Percentiles rank a stretch among this genome's conserved stretches.
Conservation (phyloP, 2,797 vertebrate genomes). For the Falco rusticolus region DNA sequence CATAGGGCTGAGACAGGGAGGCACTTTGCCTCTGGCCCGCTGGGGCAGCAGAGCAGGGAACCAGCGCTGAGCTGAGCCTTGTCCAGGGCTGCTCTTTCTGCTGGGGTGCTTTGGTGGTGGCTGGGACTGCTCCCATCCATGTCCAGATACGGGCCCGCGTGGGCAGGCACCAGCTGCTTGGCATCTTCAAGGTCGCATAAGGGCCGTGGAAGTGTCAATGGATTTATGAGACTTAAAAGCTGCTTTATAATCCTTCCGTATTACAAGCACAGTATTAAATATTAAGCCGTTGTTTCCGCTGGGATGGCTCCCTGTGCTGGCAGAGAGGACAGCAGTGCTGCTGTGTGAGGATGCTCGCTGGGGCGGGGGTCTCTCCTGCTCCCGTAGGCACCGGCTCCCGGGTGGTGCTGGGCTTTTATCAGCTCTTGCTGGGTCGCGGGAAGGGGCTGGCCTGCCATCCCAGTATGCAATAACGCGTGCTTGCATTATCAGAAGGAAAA, state of each 20-base stretch:
- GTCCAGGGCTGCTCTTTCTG: background rate
- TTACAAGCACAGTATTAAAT: background rate
- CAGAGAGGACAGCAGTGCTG: background rate
- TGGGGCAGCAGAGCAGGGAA: background rate
- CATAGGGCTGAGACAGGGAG: background rate
- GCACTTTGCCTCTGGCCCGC: background rate
- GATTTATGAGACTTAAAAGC: background rate
- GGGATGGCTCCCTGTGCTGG: background rate
- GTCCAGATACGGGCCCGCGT: accelerated
- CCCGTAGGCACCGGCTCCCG: accelerated
- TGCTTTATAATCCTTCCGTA: constrained; percentile 22
- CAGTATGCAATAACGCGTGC: background rate
- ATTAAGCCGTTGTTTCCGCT: background rate
- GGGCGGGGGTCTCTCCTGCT: background rate
- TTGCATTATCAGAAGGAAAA: background rate
- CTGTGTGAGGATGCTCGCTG: accelerated
- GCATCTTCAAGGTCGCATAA: background rate
- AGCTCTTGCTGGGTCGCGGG: background rate
- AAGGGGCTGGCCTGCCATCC: background rate
- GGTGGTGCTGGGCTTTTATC: background rate
- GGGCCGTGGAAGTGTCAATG: background rate
- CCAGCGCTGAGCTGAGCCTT: background rate
- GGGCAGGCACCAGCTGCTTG: accelerated
- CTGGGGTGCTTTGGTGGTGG: background rate
- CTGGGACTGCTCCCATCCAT: accelerated